Evolutionary conservation across 2,797 vertebrate species (phyloP).

Genomic region (Pseudocheirus occidentalis): DNA sequence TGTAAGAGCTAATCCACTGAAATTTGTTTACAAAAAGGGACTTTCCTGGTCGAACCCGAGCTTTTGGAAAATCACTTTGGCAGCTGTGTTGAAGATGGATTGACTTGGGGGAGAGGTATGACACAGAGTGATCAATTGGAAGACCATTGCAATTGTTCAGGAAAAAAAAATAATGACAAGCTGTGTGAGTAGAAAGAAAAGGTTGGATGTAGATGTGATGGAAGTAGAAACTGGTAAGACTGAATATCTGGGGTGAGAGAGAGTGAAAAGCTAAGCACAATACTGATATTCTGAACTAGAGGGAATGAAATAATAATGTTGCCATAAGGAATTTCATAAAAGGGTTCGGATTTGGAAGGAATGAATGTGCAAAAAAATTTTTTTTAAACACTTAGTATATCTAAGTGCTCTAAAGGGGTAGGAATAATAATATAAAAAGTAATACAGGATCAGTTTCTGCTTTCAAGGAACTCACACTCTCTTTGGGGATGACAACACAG

Average conservation of each 20-base stretch:
- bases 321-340: not conserved
- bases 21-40: not conserved
- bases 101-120: not conserved
- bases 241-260: not conserved
- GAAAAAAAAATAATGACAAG: not conserved
- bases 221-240: not conserved
- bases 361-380: not conserved
- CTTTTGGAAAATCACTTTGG: not conserved
- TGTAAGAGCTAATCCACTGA: not conserved
- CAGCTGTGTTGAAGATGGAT: not conserved
- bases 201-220: not conserved
- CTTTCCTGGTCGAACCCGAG: not conserved
- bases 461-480: not conserved
- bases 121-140: not conserved
- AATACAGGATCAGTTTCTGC: not conserved
- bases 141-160: not conserved
- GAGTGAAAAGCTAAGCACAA: not conserved
- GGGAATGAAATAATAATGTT: not conserved
- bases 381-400: not conserved
- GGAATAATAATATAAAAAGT: not conserved
- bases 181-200: not conserved
- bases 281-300: not conserved
- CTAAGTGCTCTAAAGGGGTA: not conserved
- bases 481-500: not conserved
- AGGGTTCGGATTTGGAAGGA: not conserved